Base-by-base conservation (phyloP, 2,888 invertebrate species). In the Phorcus lineatus region DNA sequence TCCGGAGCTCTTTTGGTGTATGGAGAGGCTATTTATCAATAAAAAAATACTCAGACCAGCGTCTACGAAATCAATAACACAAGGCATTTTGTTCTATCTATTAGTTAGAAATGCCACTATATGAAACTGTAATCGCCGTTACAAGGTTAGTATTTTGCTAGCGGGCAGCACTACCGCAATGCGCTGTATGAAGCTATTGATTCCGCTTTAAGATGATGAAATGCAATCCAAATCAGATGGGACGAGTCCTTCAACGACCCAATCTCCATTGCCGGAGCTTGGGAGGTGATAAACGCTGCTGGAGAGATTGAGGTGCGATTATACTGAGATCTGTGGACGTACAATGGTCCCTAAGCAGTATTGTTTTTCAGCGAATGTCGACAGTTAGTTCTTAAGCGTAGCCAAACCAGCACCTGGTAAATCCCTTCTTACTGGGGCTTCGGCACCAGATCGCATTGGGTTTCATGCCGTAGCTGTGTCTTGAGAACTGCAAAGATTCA, bases 271-370 rank as follows among this genome's bases (percentile, higher is more conserved):
- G 62, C 28, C 24, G 62, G 62, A 24, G 62, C 62, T 62, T 11
- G 28, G 28, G 62, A 62, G 28, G 62, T 28, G 62, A 62, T 62
- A 62, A 62, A 62, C 62, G 62, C 62, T 62, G 62, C 62, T 22
- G 62, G 24, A 62, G 62, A 62, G 62, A 62, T 62, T 62, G 62
- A 62, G 62, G 62, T 62, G 62, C 28, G 62, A 62, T 62, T 62
- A 62, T 62, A 62, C 28, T 9, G 62, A 62, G 62, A 62, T 62
- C 24, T 24, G 62, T 62, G 28, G 62, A 9, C 28, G 24, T 28
- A 24, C 62, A 62, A 62, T 22, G 28, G 62, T 62, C 62, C 62
- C 62, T 28, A 62, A 62, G 62, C 62, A 62, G 62, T 28, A 62
- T 62, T 62, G 62, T 62, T 62, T 62, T 62, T 62, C 62, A 62